Conservation (phyloP, 37 sponge, comb jelly and placozoan species). For the Trichoplax adhaerens region DNA sequence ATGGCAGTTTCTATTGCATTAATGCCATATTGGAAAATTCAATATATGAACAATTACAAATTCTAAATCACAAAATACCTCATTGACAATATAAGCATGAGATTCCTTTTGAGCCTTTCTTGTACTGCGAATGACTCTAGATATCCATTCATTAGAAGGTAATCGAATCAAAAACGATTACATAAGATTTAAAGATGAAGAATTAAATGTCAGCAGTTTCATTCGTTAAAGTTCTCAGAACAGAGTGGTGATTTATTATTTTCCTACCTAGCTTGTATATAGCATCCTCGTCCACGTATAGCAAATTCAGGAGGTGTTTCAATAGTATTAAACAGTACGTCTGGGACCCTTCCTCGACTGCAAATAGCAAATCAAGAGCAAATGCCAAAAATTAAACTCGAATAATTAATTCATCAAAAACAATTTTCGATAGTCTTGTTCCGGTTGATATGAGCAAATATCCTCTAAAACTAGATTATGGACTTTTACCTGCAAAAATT, state of each 20-base stretch:
- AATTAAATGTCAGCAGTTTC: too few species aligned
- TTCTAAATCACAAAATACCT: constrained; percentile 14
- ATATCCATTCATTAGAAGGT: too few species aligned
- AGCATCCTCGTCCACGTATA: constrained; percentile 29
- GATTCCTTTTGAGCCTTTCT: constrained; percentile 45
- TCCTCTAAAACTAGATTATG: too few species aligned
- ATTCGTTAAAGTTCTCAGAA: too few species aligned
- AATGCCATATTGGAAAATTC: not conserved
- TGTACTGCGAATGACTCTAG: constrained; percentile 26
- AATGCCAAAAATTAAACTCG: too few species aligned
- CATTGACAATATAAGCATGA: constrained; percentile 36
- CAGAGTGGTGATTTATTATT: too few species aligned
- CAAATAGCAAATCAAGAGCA: constrained; percentile 4
- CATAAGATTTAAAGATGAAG: too few species aligned
- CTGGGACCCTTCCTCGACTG: constrained; percentile 26
- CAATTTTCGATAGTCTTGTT: too few species aligned
- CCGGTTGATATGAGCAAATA: too few species aligned
- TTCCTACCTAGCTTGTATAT: constrained; percentile 26
- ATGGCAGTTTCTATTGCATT: constrained; percentile 36
- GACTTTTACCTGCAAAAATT: constrained; percentile 25
- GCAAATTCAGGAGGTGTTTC: constrained; percentile 22
- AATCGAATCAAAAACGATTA: too few species aligned
- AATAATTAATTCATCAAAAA: too few species aligned
- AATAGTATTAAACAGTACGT: constrained; percentile 42
- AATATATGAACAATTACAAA: constrained; percentile 1